These are phyloP conservation scores for Oxystoma pomonae DNA, from an alignment of 2,888 invertebrate species.

Conservation along the genomic window DNA sequence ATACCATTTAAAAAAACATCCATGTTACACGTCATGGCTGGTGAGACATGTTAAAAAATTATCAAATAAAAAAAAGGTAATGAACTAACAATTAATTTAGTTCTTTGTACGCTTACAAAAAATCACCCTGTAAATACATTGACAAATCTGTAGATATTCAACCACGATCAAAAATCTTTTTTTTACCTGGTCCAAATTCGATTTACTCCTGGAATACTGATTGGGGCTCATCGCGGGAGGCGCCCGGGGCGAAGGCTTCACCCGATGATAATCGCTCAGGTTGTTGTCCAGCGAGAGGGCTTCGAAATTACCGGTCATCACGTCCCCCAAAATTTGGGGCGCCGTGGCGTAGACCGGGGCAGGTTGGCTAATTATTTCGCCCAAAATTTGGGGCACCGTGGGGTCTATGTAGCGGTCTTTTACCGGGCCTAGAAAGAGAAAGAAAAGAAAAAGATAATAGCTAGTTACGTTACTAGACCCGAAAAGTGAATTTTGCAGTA, in stretches of 20 bases:
- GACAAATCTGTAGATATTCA: too few species aligned
- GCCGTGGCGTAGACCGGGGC: constrained; percentile 46
- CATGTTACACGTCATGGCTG: too few species aligned
- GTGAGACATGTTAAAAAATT: too few species aligned
- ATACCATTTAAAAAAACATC: too few species aligned
- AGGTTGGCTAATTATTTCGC: background rate
- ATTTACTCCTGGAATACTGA: constrained; percentile 45
- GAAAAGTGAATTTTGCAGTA: too few species aligned
- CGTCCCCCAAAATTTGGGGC: constrained; percentile 47
- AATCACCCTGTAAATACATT: too few species aligned
- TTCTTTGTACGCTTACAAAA: too few species aligned
- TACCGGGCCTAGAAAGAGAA: background rate
- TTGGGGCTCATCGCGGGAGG: constrained; percentile 32
- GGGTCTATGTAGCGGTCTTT: background rate
- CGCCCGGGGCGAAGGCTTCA: constrained; percentile 20
- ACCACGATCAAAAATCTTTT: too few species aligned
- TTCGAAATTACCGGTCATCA: constrained; percentile 37
- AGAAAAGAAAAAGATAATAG: background rate
- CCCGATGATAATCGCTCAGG: constrained; percentile 39
- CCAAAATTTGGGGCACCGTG: background rate
- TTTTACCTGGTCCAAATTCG: constrained; percentile 44
- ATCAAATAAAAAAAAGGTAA: too few species aligned
- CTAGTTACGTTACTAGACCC: too few species aligned
- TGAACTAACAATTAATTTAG: too few species aligned
- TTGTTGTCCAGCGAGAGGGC: constrained; percentile 44